A percentile compares a stretch with the other conserved stretches of the same genome.
phyloP scores from a whole-genome alignment of 2,113 vertebrate genomes.

The Microcebus ravelobensis region DNA sequence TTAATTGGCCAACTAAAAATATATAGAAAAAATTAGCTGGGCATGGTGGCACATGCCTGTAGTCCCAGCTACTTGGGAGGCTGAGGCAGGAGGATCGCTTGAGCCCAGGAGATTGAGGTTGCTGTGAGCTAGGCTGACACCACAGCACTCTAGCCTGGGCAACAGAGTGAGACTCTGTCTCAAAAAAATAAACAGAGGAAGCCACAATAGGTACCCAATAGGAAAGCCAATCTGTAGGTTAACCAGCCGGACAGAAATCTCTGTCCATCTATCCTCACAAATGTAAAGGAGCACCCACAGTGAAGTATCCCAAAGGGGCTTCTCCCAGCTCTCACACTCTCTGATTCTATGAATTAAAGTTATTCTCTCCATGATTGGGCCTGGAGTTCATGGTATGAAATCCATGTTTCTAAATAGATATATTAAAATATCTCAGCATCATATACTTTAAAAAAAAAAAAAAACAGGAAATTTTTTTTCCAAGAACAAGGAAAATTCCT shows the following conservation, averaged over 20 bases:
- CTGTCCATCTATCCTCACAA: not conserved
- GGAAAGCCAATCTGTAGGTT: not conserved
- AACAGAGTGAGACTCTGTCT: too few relatives aligned
- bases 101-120: too few relatives aligned
- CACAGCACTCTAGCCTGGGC: too few relatives aligned
- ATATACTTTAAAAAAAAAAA: not conserved
- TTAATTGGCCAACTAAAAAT: too few relatives aligned
- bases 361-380: not conserved
- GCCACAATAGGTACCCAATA: not conserved
- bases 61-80: too few relatives aligned
- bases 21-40: too few relatives aligned
- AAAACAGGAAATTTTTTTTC: not conserved
- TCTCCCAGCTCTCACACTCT: not conserved
- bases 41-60: too few relatives aligned
- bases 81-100: too few relatives aligned
- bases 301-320: not conserved
- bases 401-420: not conserved
- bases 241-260: not conserved
- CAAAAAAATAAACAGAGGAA: not conserved
- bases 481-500: not conserved
- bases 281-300: not conserved
- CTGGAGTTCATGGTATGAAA: not conserved
- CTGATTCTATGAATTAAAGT: not conserved
- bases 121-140: too few relatives aligned
- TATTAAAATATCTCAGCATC: not conserved